Evolutionary conservation across 1,140 invertebrate genomes (phyloP).

Genomic region (Trichonephila clavipes): DNA sequence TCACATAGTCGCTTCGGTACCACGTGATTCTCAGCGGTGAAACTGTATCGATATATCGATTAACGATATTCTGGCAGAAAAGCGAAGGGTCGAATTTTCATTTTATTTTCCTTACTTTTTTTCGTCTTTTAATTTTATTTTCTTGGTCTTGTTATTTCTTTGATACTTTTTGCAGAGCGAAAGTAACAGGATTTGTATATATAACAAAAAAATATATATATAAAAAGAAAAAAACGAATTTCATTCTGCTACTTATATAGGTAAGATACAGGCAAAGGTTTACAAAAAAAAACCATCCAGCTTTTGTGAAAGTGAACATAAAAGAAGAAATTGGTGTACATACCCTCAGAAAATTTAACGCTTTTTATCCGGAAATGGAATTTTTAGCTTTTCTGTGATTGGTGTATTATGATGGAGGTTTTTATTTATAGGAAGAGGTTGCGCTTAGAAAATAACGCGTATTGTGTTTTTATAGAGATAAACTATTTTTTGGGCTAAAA

Average conservation of each 20-base stretch:
- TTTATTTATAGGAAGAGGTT: neutral
- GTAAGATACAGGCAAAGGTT: constrained; percentile 34
- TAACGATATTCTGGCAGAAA: constrained; percentile 71
- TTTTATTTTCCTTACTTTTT: constrained; percentile 31
- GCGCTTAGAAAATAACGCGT: neutral
- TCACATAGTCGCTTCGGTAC: constrained; percentile 21
- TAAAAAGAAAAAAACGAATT: constrained; percentile 45
- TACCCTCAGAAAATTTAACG: neutral
- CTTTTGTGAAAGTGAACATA: constrained; percentile 54
- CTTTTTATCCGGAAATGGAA: constrained; percentile 16
- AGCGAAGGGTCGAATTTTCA: constrained; percentile 59
- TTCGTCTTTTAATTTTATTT: constrained; percentile 31
- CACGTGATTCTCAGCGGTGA: constrained; percentile 74
- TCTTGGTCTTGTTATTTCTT: constrained; percentile 49
- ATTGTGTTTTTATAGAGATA: constrained; percentile 23
- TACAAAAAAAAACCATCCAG: neutral
- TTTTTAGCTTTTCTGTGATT: neutral
- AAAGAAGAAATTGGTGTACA: constrained; percentile 15
- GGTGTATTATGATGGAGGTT: constrained; percentile 19
- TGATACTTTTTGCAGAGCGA: neutral
- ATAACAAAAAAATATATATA: neutral
- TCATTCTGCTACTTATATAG: constrained; percentile 63
- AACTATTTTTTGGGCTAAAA: constrained; percentile 19
- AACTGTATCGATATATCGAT: constrained; percentile 76
- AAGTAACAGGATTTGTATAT: neutral